Evolutionary conservation across 2,113 vertebrate species (phyloP).

Genomic region (Austrofundulus limnaeus): DNA sequence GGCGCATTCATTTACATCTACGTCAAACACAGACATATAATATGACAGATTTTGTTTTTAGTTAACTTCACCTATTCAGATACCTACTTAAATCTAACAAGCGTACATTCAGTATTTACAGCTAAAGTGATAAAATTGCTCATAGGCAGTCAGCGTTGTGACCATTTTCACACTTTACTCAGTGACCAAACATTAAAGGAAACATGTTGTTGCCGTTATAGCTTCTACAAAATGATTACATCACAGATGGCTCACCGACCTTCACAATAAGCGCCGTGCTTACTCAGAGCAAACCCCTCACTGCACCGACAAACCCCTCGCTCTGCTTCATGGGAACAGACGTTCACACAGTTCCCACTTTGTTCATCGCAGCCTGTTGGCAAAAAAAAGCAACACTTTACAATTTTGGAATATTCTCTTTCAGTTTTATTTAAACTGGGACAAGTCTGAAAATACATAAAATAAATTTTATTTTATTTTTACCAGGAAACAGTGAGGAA

Average conservation of each 20-base stretch:
- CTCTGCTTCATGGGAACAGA: constrained; percentile 69
- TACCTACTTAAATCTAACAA: no score
- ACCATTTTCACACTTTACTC: background rate
- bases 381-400: background rate
- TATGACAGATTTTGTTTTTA: background rate
- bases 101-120: background rate
- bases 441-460: background rate
- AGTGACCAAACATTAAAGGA: background rate
- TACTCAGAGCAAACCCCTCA: constrained; percentile 83
- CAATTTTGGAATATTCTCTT: background rate
- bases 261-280: constrained; percentile 85
- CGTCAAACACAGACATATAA: constrained; percentile 3
- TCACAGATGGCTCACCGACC: constrained; percentile 72
- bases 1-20: constrained; percentile 94
- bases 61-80: background rate
- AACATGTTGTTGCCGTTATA: background rate
- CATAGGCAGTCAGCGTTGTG: background rate
- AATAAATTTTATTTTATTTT: constrained; percentile 6
- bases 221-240: no score
- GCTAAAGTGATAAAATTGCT: no score
- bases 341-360: constrained; percentile 69
- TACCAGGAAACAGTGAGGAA: constrained; percentile 55
- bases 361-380: constrained; percentile 67
- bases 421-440: background rate
- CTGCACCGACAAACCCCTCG: constrained; percentile 78